Conservation (phyloP, 2,797 vertebrate genomes). For the Spinus pinus region DNA sequence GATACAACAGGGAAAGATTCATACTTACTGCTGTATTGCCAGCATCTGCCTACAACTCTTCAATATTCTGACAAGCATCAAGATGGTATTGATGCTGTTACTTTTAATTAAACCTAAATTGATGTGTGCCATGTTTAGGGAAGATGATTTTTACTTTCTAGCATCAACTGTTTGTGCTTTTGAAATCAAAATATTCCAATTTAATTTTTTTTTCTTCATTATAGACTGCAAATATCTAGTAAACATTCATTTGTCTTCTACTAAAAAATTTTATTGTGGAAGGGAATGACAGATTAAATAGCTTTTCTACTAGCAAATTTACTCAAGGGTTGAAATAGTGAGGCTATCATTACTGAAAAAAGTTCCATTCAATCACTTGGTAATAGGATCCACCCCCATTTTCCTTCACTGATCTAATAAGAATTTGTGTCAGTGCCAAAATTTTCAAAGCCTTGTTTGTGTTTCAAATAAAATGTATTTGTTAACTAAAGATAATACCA, state of each 20-base stretch:
- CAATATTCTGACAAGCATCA: background rate
- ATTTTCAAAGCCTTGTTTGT: background rate
- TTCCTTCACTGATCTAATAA: background rate
- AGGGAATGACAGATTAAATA: background rate
- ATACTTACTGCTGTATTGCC: constrained; percentile 28
- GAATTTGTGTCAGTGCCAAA: background rate
- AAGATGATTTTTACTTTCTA: constrained; percentile 3
- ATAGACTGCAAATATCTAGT: background rate
- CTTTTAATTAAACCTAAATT: constrained; percentile 47
- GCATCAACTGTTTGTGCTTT: background rate
- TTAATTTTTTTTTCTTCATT: background rate
- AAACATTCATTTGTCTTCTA: background rate
- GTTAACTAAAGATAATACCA: background rate
- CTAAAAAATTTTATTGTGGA: background rate
- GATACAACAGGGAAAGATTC: background rate
- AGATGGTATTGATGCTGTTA: background rate
- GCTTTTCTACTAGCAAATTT: background rate
- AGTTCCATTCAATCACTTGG: background rate
- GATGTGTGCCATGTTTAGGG: background rate
- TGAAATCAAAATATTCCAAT: background rate
- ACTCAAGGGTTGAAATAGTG: background rate
- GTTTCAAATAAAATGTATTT: background rate
- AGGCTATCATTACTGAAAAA: background rate
- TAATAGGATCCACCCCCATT: background rate
- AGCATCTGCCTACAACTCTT: constrained; percentile 24